Base-by-base conservation (phyloP, 2,797 vertebrate genomes). In the Etheostoma nigrum region DNA sequence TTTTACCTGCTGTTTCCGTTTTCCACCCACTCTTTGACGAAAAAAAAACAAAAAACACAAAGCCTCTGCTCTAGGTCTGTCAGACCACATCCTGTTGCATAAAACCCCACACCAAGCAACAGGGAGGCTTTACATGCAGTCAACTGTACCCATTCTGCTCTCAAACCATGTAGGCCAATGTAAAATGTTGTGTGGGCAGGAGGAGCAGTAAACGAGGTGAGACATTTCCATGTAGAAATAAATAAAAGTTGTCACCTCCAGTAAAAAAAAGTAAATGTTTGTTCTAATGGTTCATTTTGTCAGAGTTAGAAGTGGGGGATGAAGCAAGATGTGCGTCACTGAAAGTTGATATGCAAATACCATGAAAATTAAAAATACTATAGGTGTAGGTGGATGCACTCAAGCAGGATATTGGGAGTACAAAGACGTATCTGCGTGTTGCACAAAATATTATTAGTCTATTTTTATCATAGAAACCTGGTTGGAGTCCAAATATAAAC, bases 41-140 rank as follows among this genome's bases (percentile, higher is more conserved):
- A 60, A 84, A 69, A 63, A 73, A 72, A 54, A 61, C 80, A 78
- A 83, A 85, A 72, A 83, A 55, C 40, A 74, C 69, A 84, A 79
- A 85, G 76, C 71, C 66, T 82, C 40, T 86, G 84, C 89, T 90
- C 89, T 88, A 90, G 90, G 83, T 90, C 75, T 76, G 25, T 88
- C 84, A 70, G 84, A 95, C 93, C 94, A 95, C 95, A 95, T 95
- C 95, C 95, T 94, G 90, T 91, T 84, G 64, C 90, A 94, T 74
- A 70, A 76, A 92, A 89, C 86, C 82, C 89, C 88, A 81, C 87
- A 57, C 69, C 84, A 87, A 86, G 90, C 87, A 86, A 74, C 82
- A 88, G 67, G 78, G 88, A 84, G 78, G 60, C 78, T 85, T 62
- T 33, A 83, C 57, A 76, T 64, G 81, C 72, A 86, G 42, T 60